These are phyloP conservation scores for Tyto alba DNA, from an alignment of 2,113 vertebrate species.

Conservation along the genomic window DNA sequence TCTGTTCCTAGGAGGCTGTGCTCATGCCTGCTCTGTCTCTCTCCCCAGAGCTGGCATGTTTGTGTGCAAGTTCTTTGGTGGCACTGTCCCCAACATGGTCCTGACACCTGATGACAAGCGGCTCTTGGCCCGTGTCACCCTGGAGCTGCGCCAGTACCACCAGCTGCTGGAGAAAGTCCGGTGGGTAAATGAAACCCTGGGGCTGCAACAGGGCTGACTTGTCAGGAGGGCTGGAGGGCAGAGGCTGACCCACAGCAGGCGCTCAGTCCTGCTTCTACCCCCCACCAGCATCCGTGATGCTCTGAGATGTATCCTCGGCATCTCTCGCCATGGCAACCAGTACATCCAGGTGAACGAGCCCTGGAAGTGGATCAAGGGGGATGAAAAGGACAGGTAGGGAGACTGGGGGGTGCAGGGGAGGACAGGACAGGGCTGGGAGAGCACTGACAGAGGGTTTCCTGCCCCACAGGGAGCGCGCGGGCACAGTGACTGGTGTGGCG, in stretches of 20 bases:
- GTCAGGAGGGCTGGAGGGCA: not conserved
- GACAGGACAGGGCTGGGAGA: accelerated
- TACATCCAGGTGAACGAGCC: slow-evolving; percentile 96
- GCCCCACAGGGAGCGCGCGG: slow-evolving; percentile 77
- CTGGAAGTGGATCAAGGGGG: slow-evolving; percentile 92
- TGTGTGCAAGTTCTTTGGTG: slow-evolving; percentile 90
- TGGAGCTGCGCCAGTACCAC: slow-evolving; percentile 88
- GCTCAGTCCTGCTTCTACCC: not conserved
- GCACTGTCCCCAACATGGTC: slow-evolving; percentile 81
- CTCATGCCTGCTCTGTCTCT: not conserved
- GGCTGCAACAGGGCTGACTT: too few species aligned
- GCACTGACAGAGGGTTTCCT: not conserved
- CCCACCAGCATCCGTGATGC: slow-evolving; percentile 85
- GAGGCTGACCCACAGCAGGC: too few species aligned
- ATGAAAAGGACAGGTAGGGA: slow-evolving; percentile 77
- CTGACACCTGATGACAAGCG: slow-evolving; percentile 83
- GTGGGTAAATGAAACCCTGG: too few species aligned
- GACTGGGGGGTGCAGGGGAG: accelerated
- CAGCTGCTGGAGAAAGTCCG: slow-evolving; percentile 89
- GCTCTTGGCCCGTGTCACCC: slow-evolving; percentile 81
- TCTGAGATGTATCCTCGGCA: slow-evolving; percentile 87
- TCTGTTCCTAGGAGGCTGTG: too few species aligned
- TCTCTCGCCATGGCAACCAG: slow-evolving; percentile 94
- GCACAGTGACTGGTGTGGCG: slow-evolving; percentile 87
- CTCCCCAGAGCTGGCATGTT: slow-evolving; percentile 88